Percentiles rank a stretch among this genome's conserved stretches.
Conservation (phyloP, 1,140 invertebrate genomes). For the Bilobella aurantiaca region DNA sequence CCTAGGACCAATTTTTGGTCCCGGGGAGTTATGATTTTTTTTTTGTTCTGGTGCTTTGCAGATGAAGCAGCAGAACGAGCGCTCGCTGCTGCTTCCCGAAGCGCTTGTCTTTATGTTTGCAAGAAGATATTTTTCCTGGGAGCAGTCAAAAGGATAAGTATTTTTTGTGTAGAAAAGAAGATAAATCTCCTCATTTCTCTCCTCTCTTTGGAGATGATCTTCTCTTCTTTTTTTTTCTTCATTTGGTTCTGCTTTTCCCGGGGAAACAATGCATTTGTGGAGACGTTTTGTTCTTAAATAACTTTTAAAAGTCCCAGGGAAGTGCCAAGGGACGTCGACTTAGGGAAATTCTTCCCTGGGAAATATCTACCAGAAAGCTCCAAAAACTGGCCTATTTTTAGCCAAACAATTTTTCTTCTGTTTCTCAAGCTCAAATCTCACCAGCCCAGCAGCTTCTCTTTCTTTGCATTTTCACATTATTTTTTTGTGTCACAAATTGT, state of each 20-base stretch:
- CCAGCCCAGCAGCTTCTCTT: too few relatives aligned
- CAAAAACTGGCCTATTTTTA: neutral
- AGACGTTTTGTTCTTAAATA: neutral
- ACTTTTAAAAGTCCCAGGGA: neutral
- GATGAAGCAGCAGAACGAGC: neutral
- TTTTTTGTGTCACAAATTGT: neutral
- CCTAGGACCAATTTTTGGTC: neutral
- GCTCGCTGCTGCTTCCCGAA: neutral
- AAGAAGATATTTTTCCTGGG: neutral
- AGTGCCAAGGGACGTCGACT: neutral
- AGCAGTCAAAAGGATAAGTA: neutral
- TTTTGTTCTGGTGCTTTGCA: neutral
- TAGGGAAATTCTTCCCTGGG: constrained; percentile 1
- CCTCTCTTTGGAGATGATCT: neutral
- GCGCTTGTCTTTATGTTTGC: too few relatives aligned
- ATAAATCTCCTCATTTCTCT: constrained; percentile 5
- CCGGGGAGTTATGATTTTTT: neutral
- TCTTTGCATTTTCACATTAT: neutral
- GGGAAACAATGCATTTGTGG: neutral
- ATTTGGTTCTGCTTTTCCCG: constrained; percentile 9
- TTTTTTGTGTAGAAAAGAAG: neutral
- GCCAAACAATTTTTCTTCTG: neutral
- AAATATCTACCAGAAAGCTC: neutral
- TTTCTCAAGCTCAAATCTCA: neutral
- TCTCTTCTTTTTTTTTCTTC: neutral